Evolutionary conservation across 1,140 invertebrate genomes (phyloP), one percentile per base, ranked within the genome.

Genomic region (Aphis gossypii): DNA sequence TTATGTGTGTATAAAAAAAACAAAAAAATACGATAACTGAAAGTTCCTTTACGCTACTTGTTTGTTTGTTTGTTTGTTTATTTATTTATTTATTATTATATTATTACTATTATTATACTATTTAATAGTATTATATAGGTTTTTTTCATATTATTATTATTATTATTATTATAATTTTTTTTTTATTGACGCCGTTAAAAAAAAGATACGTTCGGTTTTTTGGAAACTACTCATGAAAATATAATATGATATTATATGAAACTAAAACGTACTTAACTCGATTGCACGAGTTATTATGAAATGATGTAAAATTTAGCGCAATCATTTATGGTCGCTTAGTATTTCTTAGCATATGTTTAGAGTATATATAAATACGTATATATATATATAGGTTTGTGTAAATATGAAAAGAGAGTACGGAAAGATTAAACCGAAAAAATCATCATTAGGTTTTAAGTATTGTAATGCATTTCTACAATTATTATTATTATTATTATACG

Each of bases 401-500:
- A 93, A 93, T 93, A 93, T 25, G 41, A 84, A 84, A 92, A 92
- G 56, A 83, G 46, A 92, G 90, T 92, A 92, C n/a, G 68, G 35
- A 48, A 82, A 48, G 35, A 82, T 35, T 38, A 92, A 92, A 46
- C 89, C 89, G 89, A 91, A 93, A 93, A 93, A 84, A 84, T 93
- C 91, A 93, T 93, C 91, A 93, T 84, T 93, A 93, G 91, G n/a
- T 44, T 82, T 93, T 93, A 93, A 93, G 91, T 84, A 92, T 83
- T 92, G 91, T 93, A 93, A 93, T 84, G 91, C 91, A 93, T 93
- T 93, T 93, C 46, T 83, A 68, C 68, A 35, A 92, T 76, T 76
- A 92, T 84, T 92, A 93, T 84, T 60, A 68, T 84, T 93, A 84
- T 92, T 83, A 92, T 54, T 93, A 84, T 54, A 93, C 91, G 91